Base-by-base conservation (phyloP, 2,113 vertebrate species). In the Thermophis baileyi region DNA sequence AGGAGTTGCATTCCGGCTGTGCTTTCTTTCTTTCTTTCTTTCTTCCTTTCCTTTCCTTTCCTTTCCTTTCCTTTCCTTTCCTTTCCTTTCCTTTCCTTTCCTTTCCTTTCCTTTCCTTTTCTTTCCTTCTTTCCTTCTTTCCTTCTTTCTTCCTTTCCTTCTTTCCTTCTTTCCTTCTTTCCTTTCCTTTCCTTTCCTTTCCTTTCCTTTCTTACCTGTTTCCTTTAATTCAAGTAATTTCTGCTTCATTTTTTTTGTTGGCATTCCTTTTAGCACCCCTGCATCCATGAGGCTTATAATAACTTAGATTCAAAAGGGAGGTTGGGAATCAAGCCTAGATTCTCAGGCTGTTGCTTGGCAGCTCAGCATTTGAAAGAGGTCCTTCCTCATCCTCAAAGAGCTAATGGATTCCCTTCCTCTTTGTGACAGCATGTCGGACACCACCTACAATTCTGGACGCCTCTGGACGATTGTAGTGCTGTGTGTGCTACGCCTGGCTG, bases 401-500 rank as follows among this genome's bases (percentile, higher is more conserved):
- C 50, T 8, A 12, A 90, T 18, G 9, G 22, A 10, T 16, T 6
- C 22, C n/a, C 1, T 47, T 27, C 10, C 47, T 44, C n/a, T 11
- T 47, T 8, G 18, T 50, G 88, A 1, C 97, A 99, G 99, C 91
- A 96, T 99, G 47, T 98, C 98, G 0, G 98, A 98, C 87, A 95
- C 97, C 0, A 81, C 96, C 1, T 99, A 98, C 35, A 98, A 99
- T 96, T 98, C 98, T 0, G 20, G 96, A 6, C 98, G 99, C 7
- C 98, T 99, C 90, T 99, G 99, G 98, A 95, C 96, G 54, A 87
- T 99, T 3, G 96, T 99, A 49, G 96, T 7, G 0, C 95, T 98
- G 86, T 99, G 99, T 57, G 94, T 97, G 24, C 94, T 99, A 94
- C 97, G 99, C 10, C 95, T 99, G 85, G 96, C 94, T 0, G 92